phyloP scores from a whole-genome alignment of 1,140 invertebrate species.

The Monomorium pharaonis region DNA sequence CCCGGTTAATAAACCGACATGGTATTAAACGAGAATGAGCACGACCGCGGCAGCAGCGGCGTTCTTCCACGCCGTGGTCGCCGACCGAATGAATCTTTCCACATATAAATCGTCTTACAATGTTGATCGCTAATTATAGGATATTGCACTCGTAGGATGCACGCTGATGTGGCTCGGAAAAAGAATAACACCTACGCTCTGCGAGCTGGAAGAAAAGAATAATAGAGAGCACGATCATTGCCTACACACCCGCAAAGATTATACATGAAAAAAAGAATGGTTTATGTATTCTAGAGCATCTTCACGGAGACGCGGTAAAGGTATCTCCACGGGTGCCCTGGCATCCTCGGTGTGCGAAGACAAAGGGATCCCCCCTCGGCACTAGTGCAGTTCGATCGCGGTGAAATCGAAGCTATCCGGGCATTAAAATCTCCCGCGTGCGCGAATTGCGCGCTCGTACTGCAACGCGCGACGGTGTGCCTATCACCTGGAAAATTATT shows the following conservation, averaged over 20 bases:
- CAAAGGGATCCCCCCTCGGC: background rate
- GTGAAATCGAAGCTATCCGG: constrained; percentile 13
- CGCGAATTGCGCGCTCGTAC: background rate
- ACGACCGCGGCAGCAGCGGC: background rate
- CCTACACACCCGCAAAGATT: background rate
- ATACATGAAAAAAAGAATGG: background rate
- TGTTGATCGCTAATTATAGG: constrained; percentile 32
- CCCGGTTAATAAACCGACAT: constrained; percentile 41
- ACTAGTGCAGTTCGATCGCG: background rate
- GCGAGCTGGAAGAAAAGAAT: background rate
- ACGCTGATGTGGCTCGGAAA: background rate
- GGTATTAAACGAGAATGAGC: constrained; percentile 40
- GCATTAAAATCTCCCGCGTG: constrained; percentile 16
- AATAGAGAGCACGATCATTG: background rate
- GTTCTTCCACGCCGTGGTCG: background rate
- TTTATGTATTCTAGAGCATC: background rate
- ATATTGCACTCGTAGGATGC: constrained; percentile 26
- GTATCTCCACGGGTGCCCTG: background rate
- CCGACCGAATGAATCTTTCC: constrained; percentile 26
- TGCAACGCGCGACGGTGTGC: background rate
- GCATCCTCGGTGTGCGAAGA: background rate
- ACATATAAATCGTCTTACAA: constrained; percentile 36
- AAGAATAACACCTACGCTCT: background rate
- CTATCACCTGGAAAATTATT: constrained; percentile 33
- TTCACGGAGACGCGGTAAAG: background rate